Conservation (phyloP, 2,888 invertebrate species). For the Tanypteryx hageni region DNA sequence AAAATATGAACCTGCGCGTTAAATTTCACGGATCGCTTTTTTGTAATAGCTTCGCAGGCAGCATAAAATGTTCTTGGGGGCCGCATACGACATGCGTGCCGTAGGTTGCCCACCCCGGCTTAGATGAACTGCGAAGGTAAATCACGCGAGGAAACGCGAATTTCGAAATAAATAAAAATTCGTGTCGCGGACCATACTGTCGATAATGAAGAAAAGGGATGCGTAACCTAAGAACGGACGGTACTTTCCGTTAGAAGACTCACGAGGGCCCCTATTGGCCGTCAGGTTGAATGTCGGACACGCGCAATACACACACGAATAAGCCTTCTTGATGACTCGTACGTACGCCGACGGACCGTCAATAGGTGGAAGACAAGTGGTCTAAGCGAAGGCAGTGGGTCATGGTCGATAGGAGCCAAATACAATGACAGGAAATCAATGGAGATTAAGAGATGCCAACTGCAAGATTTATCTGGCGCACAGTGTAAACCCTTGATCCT, state of each 20-base stretch:
- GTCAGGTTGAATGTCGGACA: not conserved
- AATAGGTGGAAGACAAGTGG: slow-evolving; percentile 21
- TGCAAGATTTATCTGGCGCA: slow-evolving; percentile 33
- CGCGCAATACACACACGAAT: not conserved
- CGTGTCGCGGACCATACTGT: too few species aligned
- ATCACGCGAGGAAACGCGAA: not conserved
- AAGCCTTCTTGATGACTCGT: slow-evolving; percentile 1
- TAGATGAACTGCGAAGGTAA: too few species aligned
- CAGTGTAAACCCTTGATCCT: not conserved
- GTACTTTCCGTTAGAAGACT: not conserved
- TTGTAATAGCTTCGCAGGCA: too few species aligned
- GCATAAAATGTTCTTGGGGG: too few species aligned
- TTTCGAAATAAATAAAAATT: not conserved
- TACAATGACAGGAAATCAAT: slow-evolving; percentile 63
- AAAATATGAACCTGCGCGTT: too few species aligned
- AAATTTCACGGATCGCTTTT: too few species aligned
- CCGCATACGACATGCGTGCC: too few species aligned
- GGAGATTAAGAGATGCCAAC: slow-evolving; percentile 33
- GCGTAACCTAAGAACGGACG: not conserved
- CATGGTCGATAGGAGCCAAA: slow-evolving; percentile 3
- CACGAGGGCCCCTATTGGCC: not conserved
- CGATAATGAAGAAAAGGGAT: not conserved
- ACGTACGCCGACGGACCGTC: slow-evolving; percentile 21
- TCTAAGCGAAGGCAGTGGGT: slow-evolving; percentile 33
- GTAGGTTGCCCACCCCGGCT: too few species aligned